Conservation (phyloP, 64 coral and sea anemone genomes). For the Acropora tenuis region DNA sequence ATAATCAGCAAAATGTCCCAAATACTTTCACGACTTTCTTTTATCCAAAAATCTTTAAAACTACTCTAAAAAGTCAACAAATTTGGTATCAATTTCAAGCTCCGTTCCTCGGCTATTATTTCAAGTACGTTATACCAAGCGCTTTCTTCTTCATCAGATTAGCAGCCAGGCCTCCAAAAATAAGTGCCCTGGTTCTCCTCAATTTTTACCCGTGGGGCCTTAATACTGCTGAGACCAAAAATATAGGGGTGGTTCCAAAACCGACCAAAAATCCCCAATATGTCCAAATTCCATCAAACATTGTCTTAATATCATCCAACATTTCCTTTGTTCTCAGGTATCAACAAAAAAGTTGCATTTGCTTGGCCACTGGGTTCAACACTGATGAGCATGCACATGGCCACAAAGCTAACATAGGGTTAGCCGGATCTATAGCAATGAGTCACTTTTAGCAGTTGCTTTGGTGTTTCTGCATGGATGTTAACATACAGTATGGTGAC, state of each 20-base stretch:
- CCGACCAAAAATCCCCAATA: conserved; percentile 40
- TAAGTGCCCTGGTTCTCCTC: not conserved
- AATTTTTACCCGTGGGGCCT: conserved; percentile 27
- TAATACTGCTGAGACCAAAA: not conserved
- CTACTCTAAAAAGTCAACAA: not conserved
- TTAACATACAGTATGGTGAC: too few relatives aligned
- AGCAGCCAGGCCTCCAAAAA: conserved; percentile 32
- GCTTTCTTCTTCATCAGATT: conserved; percentile 24
- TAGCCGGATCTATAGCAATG: too few relatives aligned
- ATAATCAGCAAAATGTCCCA: not conserved
- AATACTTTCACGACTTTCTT: not conserved
- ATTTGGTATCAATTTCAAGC: conserved; percentile 49
- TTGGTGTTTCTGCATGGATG: too few relatives aligned
- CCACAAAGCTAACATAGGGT: too few relatives aligned
- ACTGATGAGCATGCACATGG: too few relatives aligned
- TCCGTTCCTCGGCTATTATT: not conserved
- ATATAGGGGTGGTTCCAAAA: conserved; percentile 25
- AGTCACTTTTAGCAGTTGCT: too few relatives aligned
- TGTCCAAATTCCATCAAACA: too few relatives aligned
- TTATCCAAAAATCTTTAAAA: not conserved
- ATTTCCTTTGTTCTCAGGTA: too few relatives aligned
- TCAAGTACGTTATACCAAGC: not conserved
- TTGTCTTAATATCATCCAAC: too few relatives aligned
- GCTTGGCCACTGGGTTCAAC: too few relatives aligned
- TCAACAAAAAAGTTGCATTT: too few relatives aligned